Evolutionary conservation across 2,888 invertebrate species (phyloP).

Genomic region (Cremastinae sp.): DNA sequence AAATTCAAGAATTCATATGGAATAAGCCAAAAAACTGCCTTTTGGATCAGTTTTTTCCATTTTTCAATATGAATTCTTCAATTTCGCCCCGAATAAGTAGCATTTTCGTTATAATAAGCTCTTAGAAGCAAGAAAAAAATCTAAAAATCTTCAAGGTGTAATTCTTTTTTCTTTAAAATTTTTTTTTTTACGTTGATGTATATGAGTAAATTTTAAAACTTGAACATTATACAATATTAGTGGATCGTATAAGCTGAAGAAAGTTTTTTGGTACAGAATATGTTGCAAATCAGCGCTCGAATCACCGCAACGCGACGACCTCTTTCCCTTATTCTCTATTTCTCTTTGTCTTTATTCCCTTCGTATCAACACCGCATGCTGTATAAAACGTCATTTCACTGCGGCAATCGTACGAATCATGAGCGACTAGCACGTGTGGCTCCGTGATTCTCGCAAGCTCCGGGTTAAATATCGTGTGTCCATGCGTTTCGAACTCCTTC

Average conservation of each 20-base stretch:
- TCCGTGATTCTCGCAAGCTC: conserved; percentile 33
- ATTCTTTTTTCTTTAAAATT: too few species aligned
- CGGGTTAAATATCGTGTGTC: conserved; percentile 2
- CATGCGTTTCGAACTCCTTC: conserved; percentile 10
- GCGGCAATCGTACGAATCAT: conserved; percentile 42
- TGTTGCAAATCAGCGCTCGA: conserved; percentile 32
- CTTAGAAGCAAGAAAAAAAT: too few species aligned
- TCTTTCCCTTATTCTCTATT: conserved; percentile 10
- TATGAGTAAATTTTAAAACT: too few species aligned
- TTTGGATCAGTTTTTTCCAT: too few species aligned
- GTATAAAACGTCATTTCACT: conserved; percentile 48
- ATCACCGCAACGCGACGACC: conserved; percentile 56
- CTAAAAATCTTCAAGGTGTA: too few species aligned
- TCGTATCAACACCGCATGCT: conserved; percentile 26
- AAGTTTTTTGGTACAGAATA: conserved; percentile 48
- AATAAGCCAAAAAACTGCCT: too few species aligned
- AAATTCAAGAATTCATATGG: too few species aligned
- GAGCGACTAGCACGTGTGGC: conserved; percentile 35
- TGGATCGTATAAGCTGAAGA: conserved; percentile 28
- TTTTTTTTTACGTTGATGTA: too few species aligned
- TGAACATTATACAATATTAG: too few species aligned
- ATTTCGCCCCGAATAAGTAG: too few species aligned
- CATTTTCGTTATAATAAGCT: too few species aligned
- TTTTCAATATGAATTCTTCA: too few species aligned
- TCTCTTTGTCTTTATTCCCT: conserved; percentile 2